Percentiles rank a stretch among this genome's conserved stretches.
These are phyloP conservation scores for Aegithalos caudatus DNA, from an alignment of 2,113 vertebrate species.

Conservation along the genomic window DNA sequence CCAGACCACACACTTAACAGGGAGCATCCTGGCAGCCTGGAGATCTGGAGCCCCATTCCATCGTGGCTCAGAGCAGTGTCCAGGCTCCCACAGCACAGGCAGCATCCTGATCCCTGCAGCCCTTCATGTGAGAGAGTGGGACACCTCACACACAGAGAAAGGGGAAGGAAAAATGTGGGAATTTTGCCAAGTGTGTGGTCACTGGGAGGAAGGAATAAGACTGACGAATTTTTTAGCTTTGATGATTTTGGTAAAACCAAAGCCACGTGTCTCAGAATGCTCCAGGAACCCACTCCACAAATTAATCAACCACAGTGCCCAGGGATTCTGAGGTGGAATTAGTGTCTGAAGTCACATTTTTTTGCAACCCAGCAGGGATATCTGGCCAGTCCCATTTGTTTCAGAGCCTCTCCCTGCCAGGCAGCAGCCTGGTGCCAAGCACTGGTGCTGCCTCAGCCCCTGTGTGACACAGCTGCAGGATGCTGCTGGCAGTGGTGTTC, in stretches of 20 bases:
- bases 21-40: not conserved
- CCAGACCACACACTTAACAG: not conserved
- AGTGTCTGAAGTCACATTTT: not conserved
- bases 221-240: not conserved
- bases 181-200: not conserved
- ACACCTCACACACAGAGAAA: not conserved
- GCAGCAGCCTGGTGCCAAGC: not conserved
- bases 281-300: not conserved
- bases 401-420: not conserved
- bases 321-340: not conserved
- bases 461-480: not conserved
- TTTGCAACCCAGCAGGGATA: not conserved
- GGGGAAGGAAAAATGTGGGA: conserved; percentile 1
- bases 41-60: not conserved
- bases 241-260: not conserved
- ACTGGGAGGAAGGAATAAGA: conserved; percentile 18
- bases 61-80: fast-evolving
- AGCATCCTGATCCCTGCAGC: not conserved
- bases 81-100: not conserved
- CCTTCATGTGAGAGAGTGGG: fast-evolving
- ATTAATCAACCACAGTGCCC: fast-evolving
- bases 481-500: not conserved
- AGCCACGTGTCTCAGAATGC: not conserved
- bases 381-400: not conserved
- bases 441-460: not conserved